These are phyloP conservation scores for Macropis europaea DNA, from an alignment of 2,888 invertebrate species.

Conservation along the genomic window DNA sequence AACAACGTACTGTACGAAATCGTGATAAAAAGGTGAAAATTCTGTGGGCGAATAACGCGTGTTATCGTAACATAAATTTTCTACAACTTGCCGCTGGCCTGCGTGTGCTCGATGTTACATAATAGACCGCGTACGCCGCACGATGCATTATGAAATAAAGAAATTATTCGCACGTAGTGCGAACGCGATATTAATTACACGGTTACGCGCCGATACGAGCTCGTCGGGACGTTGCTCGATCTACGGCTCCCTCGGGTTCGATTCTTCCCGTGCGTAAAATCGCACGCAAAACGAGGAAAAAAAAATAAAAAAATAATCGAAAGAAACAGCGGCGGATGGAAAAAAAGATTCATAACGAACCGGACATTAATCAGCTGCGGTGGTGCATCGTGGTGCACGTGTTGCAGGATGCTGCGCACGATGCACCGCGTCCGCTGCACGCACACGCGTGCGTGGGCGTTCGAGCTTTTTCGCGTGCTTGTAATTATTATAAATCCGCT, in stretches of 20 bases:
- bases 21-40: neutral
- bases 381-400: slow-evolving; percentile 33
- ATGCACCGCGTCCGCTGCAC: neutral
- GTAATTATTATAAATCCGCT: slow-evolving; percentile 60
- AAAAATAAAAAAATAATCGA: slow-evolving; percentile 28
- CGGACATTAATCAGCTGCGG: slow-evolving; percentile 52
- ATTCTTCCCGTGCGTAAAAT: slow-evolving; percentile 10
- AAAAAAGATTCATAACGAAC: slow-evolving; percentile 45
- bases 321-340: neutral
- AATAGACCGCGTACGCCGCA: neutral
- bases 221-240: neutral
- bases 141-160: slow-evolving; percentile 22
- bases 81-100: neutral
- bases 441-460: slow-evolving; percentile 20
- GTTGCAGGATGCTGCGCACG: slow-evolving; percentile 25
- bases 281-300: slow-evolving; percentile 6
- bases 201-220: slow-evolving; percentile 1
- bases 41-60: neutral
- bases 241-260: neutral
- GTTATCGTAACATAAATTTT: neutral
- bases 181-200: slow-evolving; percentile 30
- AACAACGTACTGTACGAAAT: no score
- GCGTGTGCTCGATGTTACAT: slow-evolving; percentile 1
- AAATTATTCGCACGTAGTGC: slow-evolving; percentile 18
- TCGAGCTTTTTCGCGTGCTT: slow-evolving; percentile 31